phyloP scores from a whole-genome alignment of 2,797 vertebrate species.

The Cirrhinus mrigala region DNA sequence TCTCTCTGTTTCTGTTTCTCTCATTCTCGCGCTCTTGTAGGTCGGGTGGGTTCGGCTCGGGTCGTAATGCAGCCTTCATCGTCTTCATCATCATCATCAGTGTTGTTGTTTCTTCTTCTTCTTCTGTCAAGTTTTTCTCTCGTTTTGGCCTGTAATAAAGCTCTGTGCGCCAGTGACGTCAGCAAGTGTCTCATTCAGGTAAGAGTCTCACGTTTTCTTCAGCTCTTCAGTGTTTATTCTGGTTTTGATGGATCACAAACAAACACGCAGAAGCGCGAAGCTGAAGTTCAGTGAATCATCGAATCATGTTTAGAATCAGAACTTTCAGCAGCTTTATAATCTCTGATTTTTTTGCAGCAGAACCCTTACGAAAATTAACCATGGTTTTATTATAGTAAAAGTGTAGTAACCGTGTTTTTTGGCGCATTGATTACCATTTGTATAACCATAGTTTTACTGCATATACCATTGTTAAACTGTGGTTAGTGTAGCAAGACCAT shows the following conservation, averaged over 20 bases:
- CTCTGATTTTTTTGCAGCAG: no score
- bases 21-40: constrained; percentile 59
- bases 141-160: constrained; percentile 92
- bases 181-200: constrained; percentile 99
- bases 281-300: neutral
- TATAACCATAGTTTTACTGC: no score
- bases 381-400: no score
- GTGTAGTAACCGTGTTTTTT: no score
- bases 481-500: no score
- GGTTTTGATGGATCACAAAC: neutral
- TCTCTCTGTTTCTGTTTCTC: neutral
- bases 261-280: neutral
- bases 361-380: no score
- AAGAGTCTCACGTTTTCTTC: constrained; percentile 16
- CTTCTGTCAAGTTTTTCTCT: constrained; percentile 82
- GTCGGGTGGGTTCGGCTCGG: constrained; percentile 51
- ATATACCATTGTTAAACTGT: no score
- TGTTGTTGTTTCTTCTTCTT: constrained; percentile 77
- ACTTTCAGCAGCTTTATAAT: no score
- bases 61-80: constrained; percentile 86
- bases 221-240: neutral
- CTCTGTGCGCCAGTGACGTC: constrained; percentile 96
- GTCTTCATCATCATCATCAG: constrained; percentile 69
- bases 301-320: neutral
- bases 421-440: no score